phyloP scores from a whole-genome alignment of 1,140 invertebrate species.

The Telenomus remus region DNA sequence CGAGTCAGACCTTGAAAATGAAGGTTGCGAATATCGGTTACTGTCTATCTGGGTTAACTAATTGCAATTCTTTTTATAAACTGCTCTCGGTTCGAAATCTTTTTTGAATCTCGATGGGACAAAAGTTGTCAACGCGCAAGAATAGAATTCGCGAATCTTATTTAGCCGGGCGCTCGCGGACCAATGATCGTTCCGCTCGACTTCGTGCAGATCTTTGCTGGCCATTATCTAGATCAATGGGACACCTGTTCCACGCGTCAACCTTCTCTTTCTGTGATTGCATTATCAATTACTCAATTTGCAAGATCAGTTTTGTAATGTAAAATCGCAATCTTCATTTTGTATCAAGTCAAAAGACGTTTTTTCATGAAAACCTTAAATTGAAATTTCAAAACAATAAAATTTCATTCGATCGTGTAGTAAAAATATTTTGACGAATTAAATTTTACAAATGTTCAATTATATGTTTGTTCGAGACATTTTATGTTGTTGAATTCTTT shows the following conservation, averaged over 20 bases:
- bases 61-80: constrained; percentile 60
- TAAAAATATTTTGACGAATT: too few relatives aligned
- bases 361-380: too few relatives aligned
- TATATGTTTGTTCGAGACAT: too few relatives aligned
- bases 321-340: too few relatives aligned
- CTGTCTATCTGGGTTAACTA: constrained; percentile 65
- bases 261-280: constrained; percentile 14
- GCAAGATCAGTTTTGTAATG: too few relatives aligned
- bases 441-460: too few relatives aligned
- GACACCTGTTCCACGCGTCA: constrained; percentile 39
- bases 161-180: constrained; percentile 14
- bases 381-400: too few relatives aligned
- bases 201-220: neutral
- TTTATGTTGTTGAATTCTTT: too few relatives aligned
- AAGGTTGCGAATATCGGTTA: constrained; percentile 61
- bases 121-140: constrained; percentile 19
- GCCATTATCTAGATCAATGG: constrained; percentile 58
- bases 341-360: too few relatives aligned
- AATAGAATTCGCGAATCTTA: constrained; percentile 45
- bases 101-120: constrained; percentile 36
- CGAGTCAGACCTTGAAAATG: constrained; percentile 53
- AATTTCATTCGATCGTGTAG: too few relatives aligned
- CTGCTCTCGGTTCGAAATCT: constrained; percentile 52
- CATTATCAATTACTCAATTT: neutral
- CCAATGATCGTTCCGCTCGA: constrained; percentile 29